A percentile compares a stretch with the other conserved stretches of the same genome.
phyloP scores from a whole-genome alignment of 1,140 invertebrate species.

The Sarcophaga bullata region DNA sequence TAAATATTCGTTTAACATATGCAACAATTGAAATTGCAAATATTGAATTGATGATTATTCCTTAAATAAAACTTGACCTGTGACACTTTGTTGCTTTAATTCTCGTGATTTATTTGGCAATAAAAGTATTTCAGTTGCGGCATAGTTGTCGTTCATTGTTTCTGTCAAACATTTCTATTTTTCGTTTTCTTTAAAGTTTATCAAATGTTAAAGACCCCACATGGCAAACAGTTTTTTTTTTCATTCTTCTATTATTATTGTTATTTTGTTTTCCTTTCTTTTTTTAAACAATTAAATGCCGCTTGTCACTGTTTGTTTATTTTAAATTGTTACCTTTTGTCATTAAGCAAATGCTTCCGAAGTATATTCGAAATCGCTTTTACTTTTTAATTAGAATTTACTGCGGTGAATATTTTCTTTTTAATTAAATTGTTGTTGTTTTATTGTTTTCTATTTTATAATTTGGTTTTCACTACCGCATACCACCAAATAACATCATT shows the following conservation, averaged over 20 bases:
- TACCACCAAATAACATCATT: background rate
- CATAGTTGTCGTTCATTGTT: too few species aligned
- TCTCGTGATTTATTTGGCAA: constrained; percentile 10
- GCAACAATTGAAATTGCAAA: background rate
- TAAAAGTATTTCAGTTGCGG: background rate
- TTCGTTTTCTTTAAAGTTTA: too few species aligned
- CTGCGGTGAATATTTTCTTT: background rate
- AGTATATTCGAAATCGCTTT: background rate
- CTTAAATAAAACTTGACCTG: constrained; percentile 2
- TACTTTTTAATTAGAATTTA: constrained; percentile 1
- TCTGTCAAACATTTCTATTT: too few species aligned
- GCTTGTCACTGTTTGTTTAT: background rate
- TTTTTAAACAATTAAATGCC: background rate
- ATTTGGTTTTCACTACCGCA: constrained; percentile 5
- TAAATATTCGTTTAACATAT: background rate
- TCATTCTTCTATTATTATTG: too few species aligned
- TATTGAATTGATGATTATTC: background rate
- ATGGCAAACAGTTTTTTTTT: too few species aligned
- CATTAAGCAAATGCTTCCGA: background rate
- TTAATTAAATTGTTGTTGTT: background rate
- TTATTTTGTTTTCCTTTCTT: background rate
- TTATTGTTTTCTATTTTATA: background rate
- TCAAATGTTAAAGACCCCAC: too few species aligned
- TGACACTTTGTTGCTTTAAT: background rate
- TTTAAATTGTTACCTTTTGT: background rate